Conservation (phyloP, 2,888 invertebrate genomes). For the Ptilodon capucinus region DNA sequence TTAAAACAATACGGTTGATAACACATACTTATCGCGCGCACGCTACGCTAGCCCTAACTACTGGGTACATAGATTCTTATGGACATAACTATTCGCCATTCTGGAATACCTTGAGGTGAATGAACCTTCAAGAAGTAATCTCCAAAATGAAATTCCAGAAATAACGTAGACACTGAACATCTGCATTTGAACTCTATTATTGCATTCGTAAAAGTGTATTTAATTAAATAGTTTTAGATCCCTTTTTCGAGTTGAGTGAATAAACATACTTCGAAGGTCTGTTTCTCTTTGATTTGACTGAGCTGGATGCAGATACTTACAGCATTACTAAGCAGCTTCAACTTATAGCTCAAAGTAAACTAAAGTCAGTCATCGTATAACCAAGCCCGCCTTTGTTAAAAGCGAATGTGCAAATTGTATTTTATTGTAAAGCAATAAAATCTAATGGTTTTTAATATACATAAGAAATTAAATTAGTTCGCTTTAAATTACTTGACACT, state of each 20-base stretch:
- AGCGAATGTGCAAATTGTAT: background rate
- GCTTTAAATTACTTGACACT: too few species aligned
- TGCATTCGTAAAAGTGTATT: background rate
- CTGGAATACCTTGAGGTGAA: too few species aligned
- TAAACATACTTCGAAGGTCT: background rate
- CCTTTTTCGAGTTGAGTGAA: background rate
- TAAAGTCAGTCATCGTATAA: background rate
- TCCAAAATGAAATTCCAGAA: background rate
- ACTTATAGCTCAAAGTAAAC: background rate
- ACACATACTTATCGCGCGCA: too few species aligned
- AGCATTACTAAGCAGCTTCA: background rate
- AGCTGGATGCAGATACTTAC: background rate
- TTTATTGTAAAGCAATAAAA: too few species aligned
- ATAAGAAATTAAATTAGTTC: too few species aligned
- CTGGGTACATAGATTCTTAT: too few species aligned
- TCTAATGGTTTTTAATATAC: too few species aligned
- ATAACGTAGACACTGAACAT: background rate
- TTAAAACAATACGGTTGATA: too few species aligned
- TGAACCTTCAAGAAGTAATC: too few species aligned
- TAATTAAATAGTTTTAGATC: background rate
- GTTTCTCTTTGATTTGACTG: background rate
- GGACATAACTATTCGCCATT: too few species aligned
- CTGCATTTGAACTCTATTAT: background rate
- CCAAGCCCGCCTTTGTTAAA: background rate
- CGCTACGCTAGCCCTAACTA: too few species aligned